Conservation (phyloP, 2,797 vertebrate genomes). For the Epinephelus awoara region DNA sequence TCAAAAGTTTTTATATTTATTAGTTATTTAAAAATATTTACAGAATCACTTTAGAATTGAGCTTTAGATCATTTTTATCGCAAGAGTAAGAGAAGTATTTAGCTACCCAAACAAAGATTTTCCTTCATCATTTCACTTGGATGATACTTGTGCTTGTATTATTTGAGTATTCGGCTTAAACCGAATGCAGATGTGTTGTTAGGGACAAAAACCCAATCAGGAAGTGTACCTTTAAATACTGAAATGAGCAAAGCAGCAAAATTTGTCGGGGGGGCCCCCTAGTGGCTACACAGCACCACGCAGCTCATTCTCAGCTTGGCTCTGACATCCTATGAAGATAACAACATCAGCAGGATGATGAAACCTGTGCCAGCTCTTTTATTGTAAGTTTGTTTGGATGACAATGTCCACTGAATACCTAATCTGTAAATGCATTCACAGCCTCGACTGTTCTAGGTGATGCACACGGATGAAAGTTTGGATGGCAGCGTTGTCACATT, state of each 20-base stretch:
- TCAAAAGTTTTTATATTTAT: no score
- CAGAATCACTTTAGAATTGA: no score
- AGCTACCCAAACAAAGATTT: no score
- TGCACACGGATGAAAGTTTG: slow-evolving; percentile 2
- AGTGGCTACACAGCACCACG: background rate
- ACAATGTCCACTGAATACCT: background rate
- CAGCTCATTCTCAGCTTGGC: no score
- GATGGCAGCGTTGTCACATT: slow-evolving; percentile 15
- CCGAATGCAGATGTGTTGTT: background rate
- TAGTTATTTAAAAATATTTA: no score
- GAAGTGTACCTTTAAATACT: background rate
- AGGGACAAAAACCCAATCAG: background rate
- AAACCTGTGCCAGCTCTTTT: background rate
- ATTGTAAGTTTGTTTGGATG: slow-evolving; percentile 3
- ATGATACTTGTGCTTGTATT: no score
- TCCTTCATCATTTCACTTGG: no score
- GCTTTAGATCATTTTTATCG: no score
- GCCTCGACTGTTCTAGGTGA: slow-evolving; percentile 10
- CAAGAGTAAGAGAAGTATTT: no score
- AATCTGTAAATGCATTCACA: slow-evolving; percentile 3
- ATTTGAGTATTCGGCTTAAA: no score
- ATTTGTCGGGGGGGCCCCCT: background rate
- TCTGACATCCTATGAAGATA: background rate
- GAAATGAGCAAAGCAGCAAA: background rate
- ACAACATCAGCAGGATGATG: background rate